Percentiles rank a stretch among this genome's conserved stretches.
These are phyloP conservation scores for Amblyraja radiata DNA, from an alignment of 2,797 vertebrate species.

Conservation along the genomic window DNA sequence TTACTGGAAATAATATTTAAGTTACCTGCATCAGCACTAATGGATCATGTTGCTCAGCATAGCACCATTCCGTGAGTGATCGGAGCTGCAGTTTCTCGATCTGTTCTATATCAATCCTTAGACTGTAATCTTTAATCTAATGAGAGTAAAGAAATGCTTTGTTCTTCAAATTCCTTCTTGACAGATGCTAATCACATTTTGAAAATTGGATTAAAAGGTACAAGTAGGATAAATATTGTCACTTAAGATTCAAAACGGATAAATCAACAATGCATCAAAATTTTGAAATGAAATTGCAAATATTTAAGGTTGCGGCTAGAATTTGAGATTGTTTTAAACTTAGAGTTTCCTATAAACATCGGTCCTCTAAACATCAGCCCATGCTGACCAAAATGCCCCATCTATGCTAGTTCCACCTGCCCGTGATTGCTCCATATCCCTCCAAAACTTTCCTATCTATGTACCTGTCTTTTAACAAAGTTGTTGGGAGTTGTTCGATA, in stretches of 20 bases:
- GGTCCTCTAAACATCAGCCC: too few species aligned
- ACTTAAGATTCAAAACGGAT: background rate
- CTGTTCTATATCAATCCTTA: constrained; percentile 52
- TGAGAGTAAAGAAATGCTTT: background rate
- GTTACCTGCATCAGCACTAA: constrained; percentile 74
- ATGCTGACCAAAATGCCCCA: too few species aligned
- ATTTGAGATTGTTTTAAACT: background rate
- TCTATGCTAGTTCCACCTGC: too few species aligned
- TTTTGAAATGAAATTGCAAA: background rate
- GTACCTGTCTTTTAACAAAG: too few species aligned
- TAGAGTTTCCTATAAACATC: too few species aligned
- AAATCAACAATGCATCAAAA: background rate
- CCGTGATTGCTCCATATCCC: too few species aligned
- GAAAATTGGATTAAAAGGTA: background rate
- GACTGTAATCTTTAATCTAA: background rate
- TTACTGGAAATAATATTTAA: constrained; percentile 39
- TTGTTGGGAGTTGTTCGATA: background rate
- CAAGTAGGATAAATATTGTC: background rate
- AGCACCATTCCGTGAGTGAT: constrained; percentile 71
- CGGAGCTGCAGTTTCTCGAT: constrained; percentile 65
- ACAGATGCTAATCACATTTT: background rate
- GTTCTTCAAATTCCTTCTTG: background rate
- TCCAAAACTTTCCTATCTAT: too few species aligned
- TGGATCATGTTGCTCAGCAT: constrained; percentile 68
- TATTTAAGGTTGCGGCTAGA: background rate